Base-by-base conservation (phyloP, 1,140 invertebrate genomes). In the Venustaconcha ellipsiformis region DNA sequence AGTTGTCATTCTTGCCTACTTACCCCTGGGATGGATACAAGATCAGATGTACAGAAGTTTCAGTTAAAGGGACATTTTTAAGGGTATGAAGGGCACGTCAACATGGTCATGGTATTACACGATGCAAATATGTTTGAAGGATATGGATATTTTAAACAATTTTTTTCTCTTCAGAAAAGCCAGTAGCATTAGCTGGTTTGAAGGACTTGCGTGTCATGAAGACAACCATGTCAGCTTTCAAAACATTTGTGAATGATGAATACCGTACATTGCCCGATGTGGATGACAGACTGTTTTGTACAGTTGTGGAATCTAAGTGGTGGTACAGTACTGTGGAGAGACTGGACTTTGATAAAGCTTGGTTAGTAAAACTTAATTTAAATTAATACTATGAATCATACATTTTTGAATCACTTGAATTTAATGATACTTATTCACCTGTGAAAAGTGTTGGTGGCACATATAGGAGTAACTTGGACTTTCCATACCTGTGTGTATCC, bases 141-240 rank as follows among this genome's bases (percentile, higher is more conserved):
- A 18, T n/a, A 62, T 62, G 1, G 11, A 0, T 62, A 23, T 62
- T 17, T 62, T n/a, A 62, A n/a, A n/a, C 18, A 12, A n/a, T 62
- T 23, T 37, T 48, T 15, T 65, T 26, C 63, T 56, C 14, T 71
- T 71, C 69, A 82, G 81, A 66, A 30, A 14, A 56, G 11, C 80
- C 82, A 26, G 13, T 70, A 62, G 76, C 80, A 12, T 66, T 23
- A 1, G 26, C 80, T 26, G 81, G 58, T 74, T 67, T 95, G 58
- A 93, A 92, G 68, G 92, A 92, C 26, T 88, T 95, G 18, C 89
- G 93, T 23, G 92, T 95, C 0, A 84, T 95, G 64, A 95, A 95
- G 88, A 94, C 94, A 0, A 95, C 94, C 0, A 93, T 95, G 83
- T 95, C 94, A 1, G 92, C 94, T 12, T 95, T 95, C 85, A 92